Evolutionary conservation across 2,113 vertebrate species (phyloP), one percentile per base, ranked within the genome.

Genomic region (Labeo rohita): DNA sequence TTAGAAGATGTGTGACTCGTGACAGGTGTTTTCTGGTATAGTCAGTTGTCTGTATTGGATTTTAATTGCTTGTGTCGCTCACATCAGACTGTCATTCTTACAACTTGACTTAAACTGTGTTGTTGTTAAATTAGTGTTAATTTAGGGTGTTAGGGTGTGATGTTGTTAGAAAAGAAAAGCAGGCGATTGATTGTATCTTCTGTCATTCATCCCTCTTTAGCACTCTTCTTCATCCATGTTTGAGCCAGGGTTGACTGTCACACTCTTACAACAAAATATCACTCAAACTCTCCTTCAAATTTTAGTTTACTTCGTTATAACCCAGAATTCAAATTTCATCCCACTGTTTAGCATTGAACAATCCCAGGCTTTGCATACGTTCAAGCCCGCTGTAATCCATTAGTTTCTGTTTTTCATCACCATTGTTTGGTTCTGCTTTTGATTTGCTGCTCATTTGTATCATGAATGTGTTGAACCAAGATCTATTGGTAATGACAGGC

Each of bases 181-280:
- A 74, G 43, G 49, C 12, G 8, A 68, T 10, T 61, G 45, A 59
- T 49, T 80, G 70, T 72, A 78, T 80, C 86, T 87, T 86, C 86
- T 72, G 81, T 88, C 77, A 80, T 79, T 78, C 61, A 63, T 59
- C 79, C n/a, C 28, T 61, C 54, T 39, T 16, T 45, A 80, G 82
- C 84, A 85, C 43, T 86, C 79, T 36, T 66, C 49, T 75, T 61
- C 73, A 74, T 80, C 84, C 86, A 85, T 92, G 89, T 88, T 89
- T 79, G 78, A 91, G 82, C 87, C 63, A 87, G 85, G 91, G 89
- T 85, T 77, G 52, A 75, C 73, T 83, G 82, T 87, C 61, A 73
- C 72, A 68, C 73, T 75, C 81, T 80, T 68, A 88, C 45, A n/a
- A 86, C 78, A 21, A 80, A 87, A 87, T 0, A 36, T 85, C 34